Evolutionary conservation across 2,113 vertebrate genomes (phyloP).

Genomic region (Ctenomys sociabilis): DNA sequence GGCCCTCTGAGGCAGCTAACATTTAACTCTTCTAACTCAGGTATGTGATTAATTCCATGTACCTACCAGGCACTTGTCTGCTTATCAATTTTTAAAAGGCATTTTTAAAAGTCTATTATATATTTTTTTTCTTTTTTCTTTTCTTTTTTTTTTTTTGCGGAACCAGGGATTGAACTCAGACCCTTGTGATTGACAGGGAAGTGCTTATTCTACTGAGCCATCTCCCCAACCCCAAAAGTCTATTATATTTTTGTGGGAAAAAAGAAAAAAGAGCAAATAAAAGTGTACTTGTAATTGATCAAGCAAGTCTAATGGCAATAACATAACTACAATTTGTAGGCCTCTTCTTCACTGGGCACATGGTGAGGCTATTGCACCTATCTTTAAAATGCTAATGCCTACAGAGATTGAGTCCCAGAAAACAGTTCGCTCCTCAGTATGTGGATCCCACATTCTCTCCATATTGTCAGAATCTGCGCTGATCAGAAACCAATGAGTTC

Average conservation of each 20-base stretch:
- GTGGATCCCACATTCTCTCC: neutral
- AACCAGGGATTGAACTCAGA: too few relatives aligned
- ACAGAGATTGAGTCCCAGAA: neutral
- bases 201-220: too few relatives aligned
- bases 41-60: accelerated
- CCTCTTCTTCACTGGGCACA: neutral
- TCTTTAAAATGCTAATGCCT: neutral
- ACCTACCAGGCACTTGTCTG: too few relatives aligned
- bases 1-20: accelerated
- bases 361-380: neutral
- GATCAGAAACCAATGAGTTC: accelerated
- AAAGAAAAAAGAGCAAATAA: neutral
- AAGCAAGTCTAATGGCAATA: neutral
- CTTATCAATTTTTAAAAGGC: neutral
- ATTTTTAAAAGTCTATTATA: neutral
- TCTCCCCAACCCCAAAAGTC: too few relatives aligned
- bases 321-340: neutral
- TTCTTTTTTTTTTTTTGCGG: too few relatives aligned
- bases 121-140: too few relatives aligned
- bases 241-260: neutral
- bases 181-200: too few relatives aligned
- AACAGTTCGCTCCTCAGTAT: neutral
- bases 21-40: neutral
- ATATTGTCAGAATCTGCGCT: too few relatives aligned
- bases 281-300: neutral